Evolutionary conservation across 1,140 invertebrate genomes (phyloP).

Genomic region (Battus philenor): DNA sequence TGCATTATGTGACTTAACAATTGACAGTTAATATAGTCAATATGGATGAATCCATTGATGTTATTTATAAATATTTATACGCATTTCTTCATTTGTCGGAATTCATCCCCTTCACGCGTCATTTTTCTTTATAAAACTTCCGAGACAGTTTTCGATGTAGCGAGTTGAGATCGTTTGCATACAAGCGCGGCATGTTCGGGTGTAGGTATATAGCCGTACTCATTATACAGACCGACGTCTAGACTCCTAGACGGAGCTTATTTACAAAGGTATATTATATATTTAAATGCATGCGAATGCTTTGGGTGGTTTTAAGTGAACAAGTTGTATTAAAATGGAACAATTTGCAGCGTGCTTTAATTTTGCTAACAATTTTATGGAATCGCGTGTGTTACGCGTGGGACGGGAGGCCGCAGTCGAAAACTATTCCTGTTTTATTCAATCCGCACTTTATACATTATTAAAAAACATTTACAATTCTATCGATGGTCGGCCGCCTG

Average conservation of each 20-base stretch:
- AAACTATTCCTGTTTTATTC: conserved; percentile 35
- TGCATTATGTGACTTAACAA: too few species aligned
- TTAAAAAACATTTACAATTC: conserved; percentile 64
- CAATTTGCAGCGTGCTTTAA: conserved; percentile 21
- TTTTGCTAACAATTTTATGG: conserved; percentile 29
- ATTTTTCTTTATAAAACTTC: not conserved
- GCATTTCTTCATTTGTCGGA: too few species aligned
- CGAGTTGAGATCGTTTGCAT: conserved; percentile 12
- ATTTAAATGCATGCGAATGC: not conserved
- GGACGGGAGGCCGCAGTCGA: conserved; percentile 28
- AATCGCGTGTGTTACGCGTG: conserved; percentile 21
- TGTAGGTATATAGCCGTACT: not conserved
- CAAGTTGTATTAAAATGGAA: conserved; percentile 14
- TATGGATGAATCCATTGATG: conserved; percentile 8
- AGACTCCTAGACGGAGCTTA: conserved; percentile 1
- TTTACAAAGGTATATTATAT: not conserved
- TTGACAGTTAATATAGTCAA: too few species aligned
- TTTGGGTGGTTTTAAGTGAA: not conserved
- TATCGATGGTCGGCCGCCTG: conserved; percentile 47
- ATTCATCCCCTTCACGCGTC: not conserved
- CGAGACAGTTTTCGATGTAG: not conserved
- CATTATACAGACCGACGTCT: conserved; percentile 3
- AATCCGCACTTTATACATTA: conserved; percentile 42
- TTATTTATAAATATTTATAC: conserved; percentile 15
- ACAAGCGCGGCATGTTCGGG: not conserved